A percentile compares a stretch with the other conserved stretches of the same genome.
These are phyloP conservation scores for Andrena bucephala DNA, from an alignment of 2,888 invertebrate species.

Conservation along the genomic window DNA sequence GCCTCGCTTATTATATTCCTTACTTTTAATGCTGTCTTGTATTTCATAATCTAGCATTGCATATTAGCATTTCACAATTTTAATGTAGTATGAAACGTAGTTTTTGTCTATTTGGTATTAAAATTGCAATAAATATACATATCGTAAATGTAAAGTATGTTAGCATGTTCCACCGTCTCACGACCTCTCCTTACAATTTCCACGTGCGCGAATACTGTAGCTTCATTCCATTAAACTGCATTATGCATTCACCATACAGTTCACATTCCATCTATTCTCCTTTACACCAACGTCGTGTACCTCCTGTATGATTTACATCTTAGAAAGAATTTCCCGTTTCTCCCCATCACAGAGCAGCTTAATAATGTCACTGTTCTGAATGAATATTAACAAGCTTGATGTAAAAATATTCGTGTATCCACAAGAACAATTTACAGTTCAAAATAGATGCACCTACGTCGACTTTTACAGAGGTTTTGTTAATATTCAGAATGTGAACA, in stretches of 20 bases:
- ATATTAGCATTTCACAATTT: too few species aligned
- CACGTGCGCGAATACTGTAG: not conserved
- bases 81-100: not conserved
- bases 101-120: not conserved
- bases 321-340: not conserved
- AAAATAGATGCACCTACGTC: too few species aligned
- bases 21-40: too few species aligned
- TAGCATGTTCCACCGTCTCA: not conserved
- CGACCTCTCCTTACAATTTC: not conserved
- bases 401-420: not conserved
- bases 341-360: not conserved
- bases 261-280: not conserved
- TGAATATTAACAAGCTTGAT: not conserved
- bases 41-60: too few species aligned
- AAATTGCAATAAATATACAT: not conserved
- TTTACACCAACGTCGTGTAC: not conserved
- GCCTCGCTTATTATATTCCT: too few species aligned
- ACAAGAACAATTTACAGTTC: too few species aligned
- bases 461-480: too few species aligned
- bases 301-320: not conserved
- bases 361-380: not conserved
- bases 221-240: conserved; percentile 3
- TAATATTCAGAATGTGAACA: too few species aligned
- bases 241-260: not conserved
- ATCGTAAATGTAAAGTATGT: not conserved